These are phyloP conservation scores for Azorinus chamasolen DNA, from an alignment of 2,888 invertebrate genomes.

Conservation along the genomic window DNA sequence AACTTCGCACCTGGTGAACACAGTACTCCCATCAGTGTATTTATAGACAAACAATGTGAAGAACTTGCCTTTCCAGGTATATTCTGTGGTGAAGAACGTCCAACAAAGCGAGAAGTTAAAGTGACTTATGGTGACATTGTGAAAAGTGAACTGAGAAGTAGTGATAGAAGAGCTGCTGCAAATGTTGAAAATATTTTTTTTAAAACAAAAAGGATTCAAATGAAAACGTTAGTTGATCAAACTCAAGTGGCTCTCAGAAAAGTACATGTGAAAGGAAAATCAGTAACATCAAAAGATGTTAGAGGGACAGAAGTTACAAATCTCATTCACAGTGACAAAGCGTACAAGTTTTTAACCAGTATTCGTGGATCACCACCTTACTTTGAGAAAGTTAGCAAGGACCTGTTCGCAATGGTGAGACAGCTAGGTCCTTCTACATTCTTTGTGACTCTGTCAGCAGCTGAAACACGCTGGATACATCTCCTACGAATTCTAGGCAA, in stretches of 20 bases:
- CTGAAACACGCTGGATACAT: conserved; percentile 53
- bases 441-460: conserved; percentile 31
- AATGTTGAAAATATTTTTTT: conserved; percentile 45
- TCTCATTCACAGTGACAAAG: conserved; percentile 29
- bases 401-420: conserved; percentile 68
- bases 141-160: conserved; percentile 15
- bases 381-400: conserved; percentile 53
- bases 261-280: background rate
- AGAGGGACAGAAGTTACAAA: conserved; percentile 9
- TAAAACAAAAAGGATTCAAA: conserved; percentile 44
- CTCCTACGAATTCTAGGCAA: conserved; percentile 18
- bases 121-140: conserved; percentile 20
- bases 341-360: conserved; percentile 22
- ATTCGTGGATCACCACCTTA: conserved; percentile 44
- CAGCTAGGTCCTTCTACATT: conserved; percentile 58
- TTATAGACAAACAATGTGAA: conserved; percentile 1
- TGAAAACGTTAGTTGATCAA: conserved; percentile 29
- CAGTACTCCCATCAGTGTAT: conserved; percentile 18
- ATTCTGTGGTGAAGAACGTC: conserved; percentile 11
- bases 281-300: conserved; percentile 22
- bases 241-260: conserved; percentile 11
- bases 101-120: conserved; percentile 3
- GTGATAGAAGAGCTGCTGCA: conserved; percentile 14
- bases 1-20: conserved; percentile 23
- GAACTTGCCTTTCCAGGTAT: conserved; percentile 18